Conservation (phyloP, 2,888 invertebrate genomes). For the Myopa testacea region DNA sequence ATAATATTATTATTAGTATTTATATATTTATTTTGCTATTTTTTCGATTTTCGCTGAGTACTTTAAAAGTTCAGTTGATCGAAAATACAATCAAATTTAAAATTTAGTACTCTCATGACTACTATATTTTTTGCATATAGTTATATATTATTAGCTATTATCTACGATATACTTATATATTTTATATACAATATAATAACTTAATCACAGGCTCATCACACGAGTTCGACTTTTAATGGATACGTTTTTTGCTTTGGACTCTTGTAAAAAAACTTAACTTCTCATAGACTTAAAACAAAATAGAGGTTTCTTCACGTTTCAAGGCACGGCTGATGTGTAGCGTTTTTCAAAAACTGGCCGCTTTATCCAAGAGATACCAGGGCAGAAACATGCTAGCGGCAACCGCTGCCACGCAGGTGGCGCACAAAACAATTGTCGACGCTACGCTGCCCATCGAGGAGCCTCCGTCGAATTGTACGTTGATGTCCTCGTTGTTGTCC, state of each 20-base stretch:
- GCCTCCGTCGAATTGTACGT: constrained; percentile 53
- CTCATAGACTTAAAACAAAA: not conserved
- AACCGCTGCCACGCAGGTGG: constrained; percentile 65
- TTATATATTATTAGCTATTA: too few relatives aligned
- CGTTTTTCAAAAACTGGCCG: constrained; percentile 43
- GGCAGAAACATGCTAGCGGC: constrained; percentile 66
- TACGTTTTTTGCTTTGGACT: not conserved
- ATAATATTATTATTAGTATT: too few relatives aligned
- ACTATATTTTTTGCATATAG: not conserved
- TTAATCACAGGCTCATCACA: constrained; percentile 41
- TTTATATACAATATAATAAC: not conserved
- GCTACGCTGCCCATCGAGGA: constrained; percentile 59
- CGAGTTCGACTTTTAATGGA: not conserved
- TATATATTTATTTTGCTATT: too few relatives aligned
- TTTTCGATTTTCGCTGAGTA: not conserved
- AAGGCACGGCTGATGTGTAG: not conserved
- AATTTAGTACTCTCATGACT: not conserved
- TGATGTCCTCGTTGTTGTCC: constrained; percentile 65
- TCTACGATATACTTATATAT: not conserved
- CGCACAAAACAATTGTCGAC: constrained; percentile 62
- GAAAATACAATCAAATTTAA: not conserved
- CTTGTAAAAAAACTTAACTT: not conserved
- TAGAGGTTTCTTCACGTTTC: too few relatives aligned
- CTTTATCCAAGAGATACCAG: constrained; percentile 66
- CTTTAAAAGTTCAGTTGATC: not conserved